Base-by-base conservation (phyloP, 53 echinoderm and acorn worm genomes). In the Mesocentrotus franciscanus region DNA sequence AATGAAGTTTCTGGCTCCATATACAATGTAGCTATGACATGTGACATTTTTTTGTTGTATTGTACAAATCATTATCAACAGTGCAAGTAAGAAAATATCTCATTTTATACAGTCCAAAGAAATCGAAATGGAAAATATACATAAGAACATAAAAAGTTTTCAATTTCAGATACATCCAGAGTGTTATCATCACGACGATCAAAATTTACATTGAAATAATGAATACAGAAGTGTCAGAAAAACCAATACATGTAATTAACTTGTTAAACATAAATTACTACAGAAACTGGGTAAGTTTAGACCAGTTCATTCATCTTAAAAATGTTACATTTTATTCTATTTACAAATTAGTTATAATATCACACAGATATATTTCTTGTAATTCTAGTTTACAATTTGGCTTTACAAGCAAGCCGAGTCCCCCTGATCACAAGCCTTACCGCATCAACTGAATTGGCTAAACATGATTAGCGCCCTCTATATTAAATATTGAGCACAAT, bases 1-100 rank as follows among this genome's bases (percentile, higher is more conserved):
- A 81, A 81, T 18, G 33, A 39, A 39, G 42, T 36, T 17, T 81
- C 18, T 18, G 81, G 22, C 42, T 81, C 42, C 81, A 22, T 27
- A 42, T 64, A 64, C n/a, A n/a, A n/a, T n/a, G n/a, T n/a, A n/a
- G 36, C 81, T 39, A 81, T 36, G 33, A 81, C 42, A 26, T 29
- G 32, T 30, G 29, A 90, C 90, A 32, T 36, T 42, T 71, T 35
- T 81, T 81, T 81, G 13, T 78, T 72, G 29, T 85, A 14, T 85
- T 58, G 60, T 90, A 90, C 90, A 90, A 90, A 90, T 90, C 13
- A 90, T 92, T 39, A 66, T 91, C 70, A 92, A 92, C 92, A 92
- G n/a, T 90, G 62, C 90, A 27, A 90, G 92, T 92, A 92, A 92
- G 92, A 92, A 92, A 92, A 92, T 92, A 92, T 92, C 92, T 92